Evolutionary conservation across 1,140 invertebrate species (phyloP).

Genomic region (Aphis craccivora): DNA sequence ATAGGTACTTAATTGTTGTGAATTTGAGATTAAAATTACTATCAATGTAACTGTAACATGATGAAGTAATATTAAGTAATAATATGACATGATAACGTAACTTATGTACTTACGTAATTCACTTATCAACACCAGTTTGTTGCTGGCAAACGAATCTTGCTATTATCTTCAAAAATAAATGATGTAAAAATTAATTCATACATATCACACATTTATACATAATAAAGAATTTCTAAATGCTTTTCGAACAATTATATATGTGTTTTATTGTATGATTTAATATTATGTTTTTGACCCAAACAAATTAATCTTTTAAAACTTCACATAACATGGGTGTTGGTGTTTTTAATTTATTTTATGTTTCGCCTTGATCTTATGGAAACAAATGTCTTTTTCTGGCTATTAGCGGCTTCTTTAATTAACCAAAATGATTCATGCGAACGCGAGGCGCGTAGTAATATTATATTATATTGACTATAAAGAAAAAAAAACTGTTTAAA

Average conservation of each 20-base stretch:
- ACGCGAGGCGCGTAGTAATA: not conserved
- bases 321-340: not conserved
- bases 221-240: not conserved
- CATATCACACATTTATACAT: not conserved
- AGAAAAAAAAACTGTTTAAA: not conserved
- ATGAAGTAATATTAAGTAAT: not conserved
- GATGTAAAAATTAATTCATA: conserved; percentile 5
- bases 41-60: not conserved
- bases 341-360: not conserved
- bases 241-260: not conserved
- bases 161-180: not conserved
- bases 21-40: not conserved
- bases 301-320: not conserved
- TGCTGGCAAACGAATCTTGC: not conserved
- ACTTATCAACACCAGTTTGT: not conserved
- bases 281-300: not conserved
- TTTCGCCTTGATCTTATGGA: not conserved
- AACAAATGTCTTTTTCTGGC: not conserved
- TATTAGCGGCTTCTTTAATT: not conserved
- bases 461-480: not conserved
- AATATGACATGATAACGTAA: not conserved
- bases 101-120: not conserved
- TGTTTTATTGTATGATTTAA: not conserved
- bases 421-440: not conserved
- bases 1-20: not conserved